These are phyloP conservation scores for Drosophila ohnishii DNA, from an alignment of 1,140 invertebrate genomes.

Conservation along the genomic window DNA sequence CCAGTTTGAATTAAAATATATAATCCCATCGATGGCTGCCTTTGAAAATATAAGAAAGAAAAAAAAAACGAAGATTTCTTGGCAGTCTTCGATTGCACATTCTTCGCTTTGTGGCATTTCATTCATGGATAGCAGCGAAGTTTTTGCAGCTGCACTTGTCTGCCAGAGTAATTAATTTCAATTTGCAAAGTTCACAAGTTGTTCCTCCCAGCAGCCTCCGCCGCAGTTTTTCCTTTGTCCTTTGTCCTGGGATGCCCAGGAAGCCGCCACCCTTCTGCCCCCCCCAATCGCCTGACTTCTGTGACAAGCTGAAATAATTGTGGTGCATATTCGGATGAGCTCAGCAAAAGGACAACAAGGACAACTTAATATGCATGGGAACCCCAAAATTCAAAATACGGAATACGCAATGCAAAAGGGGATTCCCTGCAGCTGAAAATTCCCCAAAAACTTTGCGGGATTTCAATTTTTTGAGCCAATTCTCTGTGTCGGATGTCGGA, in stretches of 20 bases:
- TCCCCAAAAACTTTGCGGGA: slow-evolving; percentile 33
- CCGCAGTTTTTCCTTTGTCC: slow-evolving; percentile 12
- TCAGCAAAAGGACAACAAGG: slow-evolving; percentile 47
- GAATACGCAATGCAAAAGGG: background rate
- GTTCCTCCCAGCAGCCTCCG: slow-evolving; percentile 20
- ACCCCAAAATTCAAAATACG: background rate
- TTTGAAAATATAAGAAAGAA: background rate
- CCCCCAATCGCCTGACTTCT: slow-evolving; percentile 11
- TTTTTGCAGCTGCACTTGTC: slow-evolving; percentile 22
- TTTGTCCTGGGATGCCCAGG: background rate
- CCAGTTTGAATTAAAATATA: background rate
- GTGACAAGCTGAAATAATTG: slow-evolving; percentile 77
- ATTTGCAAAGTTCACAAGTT: slow-evolving; percentile 78
- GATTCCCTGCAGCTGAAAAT: slow-evolving; percentile 15
- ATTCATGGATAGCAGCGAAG: slow-evolving; percentile 19
- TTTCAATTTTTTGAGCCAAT: slow-evolving; percentile 62
- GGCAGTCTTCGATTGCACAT: slow-evolving; percentile 6
- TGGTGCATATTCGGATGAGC: slow-evolving; percentile 75
- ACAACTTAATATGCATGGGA: slow-evolving; percentile 73
- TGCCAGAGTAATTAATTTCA: slow-evolving; percentile 75
- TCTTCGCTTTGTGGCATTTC: slow-evolving; percentile 17
- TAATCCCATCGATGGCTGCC: slow-evolving; percentile 2
- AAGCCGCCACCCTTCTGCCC: background rate
- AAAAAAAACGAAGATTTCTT: background rate
- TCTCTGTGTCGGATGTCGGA: slow-evolving; percentile 16